Percentiles rank a stretch among this genome's conserved stretches.
Conservation (phyloP, 2,113 vertebrate genomes). For the Sciurus niger region DNA sequence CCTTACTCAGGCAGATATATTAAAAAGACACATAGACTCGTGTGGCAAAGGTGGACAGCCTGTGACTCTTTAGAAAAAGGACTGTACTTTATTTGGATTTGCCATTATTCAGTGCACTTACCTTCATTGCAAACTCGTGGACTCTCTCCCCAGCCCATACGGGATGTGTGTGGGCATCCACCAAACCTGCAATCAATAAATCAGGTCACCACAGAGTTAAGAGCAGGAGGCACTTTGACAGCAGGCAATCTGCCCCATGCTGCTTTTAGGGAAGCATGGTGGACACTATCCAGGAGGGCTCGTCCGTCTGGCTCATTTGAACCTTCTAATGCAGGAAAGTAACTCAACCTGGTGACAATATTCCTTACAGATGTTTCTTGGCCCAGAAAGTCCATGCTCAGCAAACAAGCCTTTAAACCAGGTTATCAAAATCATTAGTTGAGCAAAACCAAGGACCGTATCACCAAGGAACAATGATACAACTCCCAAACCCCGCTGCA, state of each 20-base stretch:
- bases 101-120: conserved; percentile 82
- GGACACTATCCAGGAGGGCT: background rate
- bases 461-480: conserved; percentile 12
- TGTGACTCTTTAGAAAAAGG: background rate
- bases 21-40: background rate
- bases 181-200: conserved; percentile 91
- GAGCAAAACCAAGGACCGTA: background rate
- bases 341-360: background rate
- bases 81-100: conserved; percentile 39
- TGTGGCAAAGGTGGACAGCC: background rate
- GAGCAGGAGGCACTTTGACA: background rate
- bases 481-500: background rate
- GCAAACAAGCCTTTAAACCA: conserved; percentile 9
- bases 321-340: background rate
- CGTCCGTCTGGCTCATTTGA: background rate
- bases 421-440: background rate
- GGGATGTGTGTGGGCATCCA: conserved; percentile 98
- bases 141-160: conserved; percentile 98
- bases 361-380: background rate
- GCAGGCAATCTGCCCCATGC: rapidly evolving
- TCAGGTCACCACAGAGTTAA: background rate
- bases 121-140: conserved; percentile 99
- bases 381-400: background rate
- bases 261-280: background rate
- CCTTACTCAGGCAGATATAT: conserved; percentile 46